Conservation (phyloP, 2,113 vertebrate species). For the Callionymus lyra region DNA sequence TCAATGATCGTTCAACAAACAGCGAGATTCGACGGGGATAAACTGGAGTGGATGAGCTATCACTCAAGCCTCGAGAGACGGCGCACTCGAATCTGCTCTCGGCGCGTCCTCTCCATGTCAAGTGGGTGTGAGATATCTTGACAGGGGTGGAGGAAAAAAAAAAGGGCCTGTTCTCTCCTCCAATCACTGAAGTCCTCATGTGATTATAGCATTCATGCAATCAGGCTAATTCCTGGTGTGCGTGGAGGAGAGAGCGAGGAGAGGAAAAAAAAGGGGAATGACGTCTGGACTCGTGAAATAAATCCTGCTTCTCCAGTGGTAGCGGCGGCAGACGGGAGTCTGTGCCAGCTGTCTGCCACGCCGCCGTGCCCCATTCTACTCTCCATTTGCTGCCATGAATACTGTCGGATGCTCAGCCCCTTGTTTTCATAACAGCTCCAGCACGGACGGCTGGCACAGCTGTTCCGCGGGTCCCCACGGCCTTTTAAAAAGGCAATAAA, state of each 20-base stretch:
- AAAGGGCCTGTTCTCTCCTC: slow-evolving; percentile 43
- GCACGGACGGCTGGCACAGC: slow-evolving; percentile 67
- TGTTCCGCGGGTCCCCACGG: slow-evolving; percentile 67
- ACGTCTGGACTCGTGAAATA: slow-evolving; percentile 53
- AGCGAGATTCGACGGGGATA: slow-evolving; percentile 34
- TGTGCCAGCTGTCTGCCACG: slow-evolving; percentile 64
- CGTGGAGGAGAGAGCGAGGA: slow-evolving; percentile 30
- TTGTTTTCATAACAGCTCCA: slow-evolving; percentile 68
- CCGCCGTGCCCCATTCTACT: slow-evolving; percentile 46
- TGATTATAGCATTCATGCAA: slow-evolving; percentile 56
- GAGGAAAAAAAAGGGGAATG: slow-evolving; percentile 45
- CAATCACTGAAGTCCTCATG: slow-evolving; percentile 46
- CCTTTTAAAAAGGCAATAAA: slow-evolving; percentile 78
- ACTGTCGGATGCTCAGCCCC: slow-evolving; percentile 51
- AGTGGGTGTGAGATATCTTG: slow-evolving; percentile 43
- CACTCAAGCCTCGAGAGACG: slow-evolving; percentile 51
- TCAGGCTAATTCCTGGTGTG: slow-evolving; percentile 52
- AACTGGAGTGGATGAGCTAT: slow-evolving; percentile 55
- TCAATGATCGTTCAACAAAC: slow-evolving; percentile 42
- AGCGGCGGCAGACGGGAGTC: slow-evolving; percentile 58
- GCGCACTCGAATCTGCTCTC: slow-evolving; percentile 45
- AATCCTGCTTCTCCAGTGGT: slow-evolving; percentile 56
- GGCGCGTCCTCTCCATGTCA: slow-evolving; percentile 48
- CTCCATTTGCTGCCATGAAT: slow-evolving; percentile 42
- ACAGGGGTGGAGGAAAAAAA: slow-evolving; percentile 22